These are phyloP conservation scores for Bombus terrestris DNA, from an alignment of 1,140 invertebrate species.

Conservation along the genomic window DNA sequence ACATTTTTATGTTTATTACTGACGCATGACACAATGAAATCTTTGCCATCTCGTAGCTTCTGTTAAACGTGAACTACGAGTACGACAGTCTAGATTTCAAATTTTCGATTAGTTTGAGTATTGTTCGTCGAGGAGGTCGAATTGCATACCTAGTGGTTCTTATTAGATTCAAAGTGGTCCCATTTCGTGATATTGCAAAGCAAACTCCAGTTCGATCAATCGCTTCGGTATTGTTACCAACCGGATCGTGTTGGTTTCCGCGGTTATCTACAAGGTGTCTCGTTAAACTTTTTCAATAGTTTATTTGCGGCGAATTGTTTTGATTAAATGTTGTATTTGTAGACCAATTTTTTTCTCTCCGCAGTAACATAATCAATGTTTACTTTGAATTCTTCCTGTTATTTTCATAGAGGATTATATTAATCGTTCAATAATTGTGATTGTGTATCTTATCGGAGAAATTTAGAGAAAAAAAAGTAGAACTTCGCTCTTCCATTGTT, in stretches of 20 bases:
- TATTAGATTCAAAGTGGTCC: neutral
- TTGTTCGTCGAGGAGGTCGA: neutral
- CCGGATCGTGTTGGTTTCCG: neutral
- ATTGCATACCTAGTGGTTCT: neutral
- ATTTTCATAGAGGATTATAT: neutral
- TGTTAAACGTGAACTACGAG: neutral
- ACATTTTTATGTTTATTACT: neutral
- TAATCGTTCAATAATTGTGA: no score
- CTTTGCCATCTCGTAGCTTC: neutral
- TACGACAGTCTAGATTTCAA: no score
- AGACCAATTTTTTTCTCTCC: neutral
- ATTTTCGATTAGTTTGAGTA: neutral
- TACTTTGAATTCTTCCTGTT: neutral
- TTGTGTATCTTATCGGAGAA: no score
- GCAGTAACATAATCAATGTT: neutral
- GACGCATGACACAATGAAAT: neutral
- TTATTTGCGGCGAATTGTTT: neutral
- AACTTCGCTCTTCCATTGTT: no score
- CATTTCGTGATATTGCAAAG: conserved; percentile 3
- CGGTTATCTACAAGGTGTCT: neutral
- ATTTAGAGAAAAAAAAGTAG: no score
- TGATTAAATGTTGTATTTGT: neutral
- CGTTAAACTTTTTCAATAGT: neutral
- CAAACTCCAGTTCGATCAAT: neutral
- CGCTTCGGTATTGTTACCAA: neutral